Evolutionary conservation across 2,797 vertebrate genomes (phyloP).

Genomic region (Sebastes matsubarae): DNA sequence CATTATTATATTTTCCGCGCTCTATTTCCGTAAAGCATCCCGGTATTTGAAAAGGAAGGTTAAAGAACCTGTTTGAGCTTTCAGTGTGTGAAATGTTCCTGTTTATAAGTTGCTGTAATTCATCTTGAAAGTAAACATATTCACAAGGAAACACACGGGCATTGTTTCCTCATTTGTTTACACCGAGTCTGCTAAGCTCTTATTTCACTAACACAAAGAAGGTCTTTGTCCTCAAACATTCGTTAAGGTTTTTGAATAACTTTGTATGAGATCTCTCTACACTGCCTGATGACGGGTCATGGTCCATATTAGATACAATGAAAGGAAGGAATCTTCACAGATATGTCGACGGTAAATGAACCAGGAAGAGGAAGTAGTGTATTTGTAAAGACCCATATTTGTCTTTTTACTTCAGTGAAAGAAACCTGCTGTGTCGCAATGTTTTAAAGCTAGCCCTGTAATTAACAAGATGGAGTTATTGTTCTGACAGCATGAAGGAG

Average conservation of each 20-base stretch:
- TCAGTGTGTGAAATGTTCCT: neutral
- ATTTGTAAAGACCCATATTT: neutral
- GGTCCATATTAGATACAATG: neutral
- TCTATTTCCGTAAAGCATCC: neutral
- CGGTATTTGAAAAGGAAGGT: neutral
- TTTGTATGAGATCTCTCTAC: neutral
- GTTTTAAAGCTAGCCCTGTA: neutral
- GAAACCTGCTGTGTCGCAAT: neutral
- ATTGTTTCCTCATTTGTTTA: constrained; percentile 65
- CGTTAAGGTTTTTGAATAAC: constrained; percentile 38
- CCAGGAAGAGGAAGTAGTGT: neutral
- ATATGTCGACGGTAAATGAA: neutral
- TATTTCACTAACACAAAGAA: constrained; percentile 51
- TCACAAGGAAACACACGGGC: constrained; percentile 42
- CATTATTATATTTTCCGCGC: too few relatives aligned
- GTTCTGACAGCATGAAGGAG: neutral
- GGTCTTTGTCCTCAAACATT: constrained; percentile 43
- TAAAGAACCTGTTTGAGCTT: neutral
- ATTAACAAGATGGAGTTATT: neutral
- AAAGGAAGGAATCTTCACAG: neutral
- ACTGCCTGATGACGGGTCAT: neutral
- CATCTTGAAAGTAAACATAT: constrained; percentile 4
- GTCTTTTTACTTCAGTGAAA: neutral
- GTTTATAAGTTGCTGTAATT: neutral
- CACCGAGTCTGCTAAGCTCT: constrained; percentile 43